phyloP scores from a whole-genome alignment of 2,797 vertebrate genomes.

The Nyctalus aviator region DNA sequence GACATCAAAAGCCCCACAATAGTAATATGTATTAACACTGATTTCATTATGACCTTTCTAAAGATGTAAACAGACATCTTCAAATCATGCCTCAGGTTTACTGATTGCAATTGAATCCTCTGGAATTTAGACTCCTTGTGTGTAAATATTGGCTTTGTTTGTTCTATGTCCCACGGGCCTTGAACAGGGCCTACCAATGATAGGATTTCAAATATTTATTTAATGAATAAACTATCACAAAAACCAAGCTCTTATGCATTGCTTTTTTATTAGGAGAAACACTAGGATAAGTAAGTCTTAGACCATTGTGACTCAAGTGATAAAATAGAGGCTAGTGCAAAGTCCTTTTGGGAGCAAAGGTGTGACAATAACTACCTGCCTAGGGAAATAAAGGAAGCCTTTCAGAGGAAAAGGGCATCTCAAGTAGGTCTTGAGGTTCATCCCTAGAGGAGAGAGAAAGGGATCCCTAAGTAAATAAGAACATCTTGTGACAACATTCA shows the following conservation, averaged over 20 bases:
- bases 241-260: background rate
- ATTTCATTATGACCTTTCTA: background rate
- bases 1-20: background rate
- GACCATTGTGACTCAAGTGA: background rate
- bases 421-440: background rate
- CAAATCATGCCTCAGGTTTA: background rate
- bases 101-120: background rate
- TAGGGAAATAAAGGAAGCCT: background rate
- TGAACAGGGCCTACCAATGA: background rate
- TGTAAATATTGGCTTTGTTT: background rate
- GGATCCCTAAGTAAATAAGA: background rate
- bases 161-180: background rate
- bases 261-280: background rate
- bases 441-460: background rate
- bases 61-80: background rate
- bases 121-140: background rate
- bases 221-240: background rate
- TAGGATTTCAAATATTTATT: background rate
- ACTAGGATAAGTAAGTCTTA: background rate
- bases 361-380: background rate
- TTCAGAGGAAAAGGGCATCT: background rate
- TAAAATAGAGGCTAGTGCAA: background rate
- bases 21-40: background rate
- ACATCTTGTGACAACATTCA: background rate
- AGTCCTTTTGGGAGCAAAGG: background rate